phyloP scores from a whole-genome alignment of 1,140 invertebrate genomes.

The Zaprionus taronus region DNA sequence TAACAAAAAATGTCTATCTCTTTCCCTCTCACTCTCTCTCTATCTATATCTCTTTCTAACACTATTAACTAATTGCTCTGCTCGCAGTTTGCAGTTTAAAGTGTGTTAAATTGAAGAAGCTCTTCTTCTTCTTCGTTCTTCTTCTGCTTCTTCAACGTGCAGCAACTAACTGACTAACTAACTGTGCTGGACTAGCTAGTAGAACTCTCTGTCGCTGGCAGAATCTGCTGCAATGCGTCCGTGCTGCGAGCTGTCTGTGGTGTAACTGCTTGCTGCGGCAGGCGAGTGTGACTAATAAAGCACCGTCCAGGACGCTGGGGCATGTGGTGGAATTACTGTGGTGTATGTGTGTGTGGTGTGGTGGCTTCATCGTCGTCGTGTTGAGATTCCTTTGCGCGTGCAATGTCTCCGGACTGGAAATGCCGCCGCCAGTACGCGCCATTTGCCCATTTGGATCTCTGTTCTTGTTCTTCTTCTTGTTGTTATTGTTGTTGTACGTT shows the following conservation, averaged over 20 bases:
- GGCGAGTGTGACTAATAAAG: conserved; percentile 43
- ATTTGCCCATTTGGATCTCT: conserved; percentile 17
- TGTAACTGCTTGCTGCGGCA: conserved; percentile 51
- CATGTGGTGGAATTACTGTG: conserved; percentile 31
- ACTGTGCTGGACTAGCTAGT: not conserved
- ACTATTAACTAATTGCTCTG: not conserved
- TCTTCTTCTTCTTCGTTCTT: no score
- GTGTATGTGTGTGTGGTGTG: conserved; percentile 4
- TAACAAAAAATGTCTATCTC: conserved; percentile 1
- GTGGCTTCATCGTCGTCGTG: not conserved
- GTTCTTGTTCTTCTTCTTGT: not conserved
- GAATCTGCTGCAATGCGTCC: conserved; percentile 32
- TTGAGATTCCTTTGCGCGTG: conserved; percentile 41
- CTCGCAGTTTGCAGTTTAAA: not conserved
- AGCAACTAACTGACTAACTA: not conserved
- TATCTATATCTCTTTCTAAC: not conserved
- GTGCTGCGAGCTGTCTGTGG: conserved; percentile 63
- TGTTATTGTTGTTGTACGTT: not conserved
- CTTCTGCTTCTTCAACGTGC: not conserved
- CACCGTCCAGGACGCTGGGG: conserved; percentile 36
- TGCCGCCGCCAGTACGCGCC: conserved; percentile 18
- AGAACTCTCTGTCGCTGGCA: conserved; percentile 16
- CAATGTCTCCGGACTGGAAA: conserved; percentile 23
- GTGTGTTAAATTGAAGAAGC: no score
- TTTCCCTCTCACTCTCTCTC: not conserved